phyloP scores from a whole-genome alignment of 2,113 vertebrate species.

The Anoura caudifer region DNA sequence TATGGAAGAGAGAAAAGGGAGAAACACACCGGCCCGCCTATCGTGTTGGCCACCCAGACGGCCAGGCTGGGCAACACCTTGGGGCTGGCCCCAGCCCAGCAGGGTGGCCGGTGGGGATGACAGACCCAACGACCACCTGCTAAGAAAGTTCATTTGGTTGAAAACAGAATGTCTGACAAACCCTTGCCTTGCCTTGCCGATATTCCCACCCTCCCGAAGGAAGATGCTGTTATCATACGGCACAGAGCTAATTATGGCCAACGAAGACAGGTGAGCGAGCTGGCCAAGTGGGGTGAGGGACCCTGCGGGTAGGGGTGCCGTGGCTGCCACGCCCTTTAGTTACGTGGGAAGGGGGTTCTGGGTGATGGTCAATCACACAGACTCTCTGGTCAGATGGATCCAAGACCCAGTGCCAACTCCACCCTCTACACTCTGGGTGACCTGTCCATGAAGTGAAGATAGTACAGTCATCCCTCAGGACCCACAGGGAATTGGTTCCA shows the following conservation, averaged over 20 bases:
- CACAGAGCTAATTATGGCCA: background rate
- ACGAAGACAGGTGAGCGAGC: no score
- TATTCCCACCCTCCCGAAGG: background rate
- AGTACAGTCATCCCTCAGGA: background rate
- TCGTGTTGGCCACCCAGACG: background rate
- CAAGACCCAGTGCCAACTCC: background rate
- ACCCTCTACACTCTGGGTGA: background rate
- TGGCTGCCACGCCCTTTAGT: background rate
- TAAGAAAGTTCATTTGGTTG: background rate
- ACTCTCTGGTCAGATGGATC: background rate
- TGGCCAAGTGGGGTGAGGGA: background rate
- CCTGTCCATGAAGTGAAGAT: background rate
- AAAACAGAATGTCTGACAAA: background rate
- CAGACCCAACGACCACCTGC: background rate
- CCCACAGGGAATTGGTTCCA: background rate
- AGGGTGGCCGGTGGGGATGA: background rate
- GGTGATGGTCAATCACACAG: background rate
- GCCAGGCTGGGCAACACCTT: background rate
- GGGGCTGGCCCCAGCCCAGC: background rate
- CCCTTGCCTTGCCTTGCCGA: background rate
- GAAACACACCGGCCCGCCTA: background rate
- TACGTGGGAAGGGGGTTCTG: background rate
- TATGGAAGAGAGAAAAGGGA: background rate
- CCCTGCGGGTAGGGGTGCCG: background rate
- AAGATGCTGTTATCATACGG: background rate